Evolutionary conservation across 1,140 invertebrate genomes (phyloP), one percentile per base, ranked within the genome.

Genomic region (Nymphalis io): DNA sequence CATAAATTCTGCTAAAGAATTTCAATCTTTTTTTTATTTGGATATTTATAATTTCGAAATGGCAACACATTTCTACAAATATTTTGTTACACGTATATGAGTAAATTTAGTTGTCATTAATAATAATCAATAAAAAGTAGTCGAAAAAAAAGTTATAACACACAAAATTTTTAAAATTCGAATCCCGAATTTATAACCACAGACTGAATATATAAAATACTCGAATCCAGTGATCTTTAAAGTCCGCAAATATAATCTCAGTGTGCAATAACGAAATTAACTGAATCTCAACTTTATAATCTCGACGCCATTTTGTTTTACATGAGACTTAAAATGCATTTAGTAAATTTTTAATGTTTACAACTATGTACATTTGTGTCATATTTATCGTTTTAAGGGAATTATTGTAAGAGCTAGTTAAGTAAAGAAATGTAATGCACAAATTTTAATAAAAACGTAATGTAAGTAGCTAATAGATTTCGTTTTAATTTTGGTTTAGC

Each of bases 291-390:
- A 23, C 11, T n/a, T 27, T 15, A 33, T 55, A 27, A 55, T 55
- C 16, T 51, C 46, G 12, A 51, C 20, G 51, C 51, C 51, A 55
- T 55, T 55, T 27, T 40, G 57, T 59, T 59, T 58, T 33, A 33
- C 38, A 59, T 40, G 27, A 55, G 51, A 59, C 57, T 38, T 21
- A 39, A 59, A 20, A 59, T 59, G 57, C 33, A 59, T 59, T 38
- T 59, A 39, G 10, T 21, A 16, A 40, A 51, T 11, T 18, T 51
- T 51, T 51, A 46, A n/a, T 16, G 15, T 58, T 39, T 59, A 55
- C 21, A 59, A 1, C 38, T 38, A n/a, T 68, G 70, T 73, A 69
- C 20, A 73, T 60, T 64, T 76, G 68, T 76, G 71, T 44, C 48
- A 66, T 67, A 69, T 70, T 63, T 74, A 48, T 55, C 55, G 39